phyloP scores from a whole-genome alignment of 2,888 invertebrate genomes.

The Meteorus colon region DNA sequence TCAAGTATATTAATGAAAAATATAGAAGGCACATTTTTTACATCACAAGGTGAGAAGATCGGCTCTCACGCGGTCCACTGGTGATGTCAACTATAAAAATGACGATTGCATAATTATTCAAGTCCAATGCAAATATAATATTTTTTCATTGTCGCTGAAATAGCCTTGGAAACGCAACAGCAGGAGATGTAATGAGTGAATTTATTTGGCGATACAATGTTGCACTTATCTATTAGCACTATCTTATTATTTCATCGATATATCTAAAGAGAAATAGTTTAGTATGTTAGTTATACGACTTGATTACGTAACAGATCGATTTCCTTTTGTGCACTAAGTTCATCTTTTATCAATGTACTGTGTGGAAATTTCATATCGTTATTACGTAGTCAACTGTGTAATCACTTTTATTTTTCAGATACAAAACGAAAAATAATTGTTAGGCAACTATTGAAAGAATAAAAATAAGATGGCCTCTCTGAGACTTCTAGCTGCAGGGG shows the following conservation, averaged over 20 bases:
- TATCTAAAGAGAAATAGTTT: background rate
- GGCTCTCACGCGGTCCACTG: constrained; percentile 36
- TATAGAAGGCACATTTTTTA: background rate
- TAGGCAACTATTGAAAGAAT: background rate
- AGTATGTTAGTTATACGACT: background rate
- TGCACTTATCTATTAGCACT: background rate
- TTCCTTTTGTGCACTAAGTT: background rate
- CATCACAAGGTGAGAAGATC: background rate
- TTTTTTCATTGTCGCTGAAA: background rate
- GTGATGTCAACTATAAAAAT: no score
- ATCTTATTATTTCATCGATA: background rate
- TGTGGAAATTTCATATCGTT: background rate
- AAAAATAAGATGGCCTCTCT: constrained; percentile 63
- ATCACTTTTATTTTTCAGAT: background rate
- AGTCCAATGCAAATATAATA: no score
- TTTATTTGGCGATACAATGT: background rate
- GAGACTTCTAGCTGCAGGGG: constrained; percentile 76
- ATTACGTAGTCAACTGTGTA: background rate
- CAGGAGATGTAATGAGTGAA: background rate
- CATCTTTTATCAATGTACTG: background rate
- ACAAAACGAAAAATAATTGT: constrained; percentile 9
- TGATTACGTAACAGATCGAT: background rate
- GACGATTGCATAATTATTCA: no score
- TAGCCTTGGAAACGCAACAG: background rate
- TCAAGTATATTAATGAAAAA: background rate